phyloP scores from a whole-genome alignment of 2,113 vertebrate genomes.

The Ammodramus savannarum region DNA sequence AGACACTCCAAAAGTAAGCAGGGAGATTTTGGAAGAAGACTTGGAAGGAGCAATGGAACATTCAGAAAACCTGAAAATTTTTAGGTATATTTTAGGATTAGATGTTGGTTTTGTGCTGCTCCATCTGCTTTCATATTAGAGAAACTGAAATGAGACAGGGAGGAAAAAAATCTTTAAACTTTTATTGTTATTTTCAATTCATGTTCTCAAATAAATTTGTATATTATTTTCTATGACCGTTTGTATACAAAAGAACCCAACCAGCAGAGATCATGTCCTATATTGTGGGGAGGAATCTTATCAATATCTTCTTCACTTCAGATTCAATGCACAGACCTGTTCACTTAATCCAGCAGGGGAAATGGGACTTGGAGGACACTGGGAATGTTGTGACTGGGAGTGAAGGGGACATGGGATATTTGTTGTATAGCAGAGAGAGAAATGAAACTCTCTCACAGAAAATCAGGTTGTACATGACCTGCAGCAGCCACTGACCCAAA shows the following conservation, averaged over 20 bases:
- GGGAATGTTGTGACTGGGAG: neutral
- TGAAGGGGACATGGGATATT: neutral
- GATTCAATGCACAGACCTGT: neutral
- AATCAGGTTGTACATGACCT: neutral
- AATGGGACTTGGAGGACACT: neutral
- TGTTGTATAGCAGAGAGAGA: fast-evolving
- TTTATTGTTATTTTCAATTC: neutral
- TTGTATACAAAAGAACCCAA: fast-evolving
- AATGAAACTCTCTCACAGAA: neutral
- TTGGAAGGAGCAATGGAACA: slow-evolving; percentile 6
- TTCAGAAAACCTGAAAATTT: neutral
- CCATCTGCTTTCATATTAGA: slow-evolving; percentile 13
- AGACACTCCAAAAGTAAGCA: neutral
- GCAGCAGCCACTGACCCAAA: neutral
- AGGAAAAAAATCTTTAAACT: neutral
- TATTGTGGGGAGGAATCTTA: neutral
- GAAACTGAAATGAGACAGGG: neutral
- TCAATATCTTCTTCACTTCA: fast-evolving
- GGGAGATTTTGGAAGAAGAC: neutral
- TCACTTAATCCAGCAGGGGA: neutral
- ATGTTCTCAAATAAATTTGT: neutral
- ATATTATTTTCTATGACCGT: neutral
- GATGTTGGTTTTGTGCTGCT: neutral
- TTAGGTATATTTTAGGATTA: slow-evolving; percentile 24
- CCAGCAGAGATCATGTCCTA: neutral